Evolutionary conservation across 2,113 vertebrate genomes (phyloP).

Genomic region (Prochilodus magdalenae): DNA sequence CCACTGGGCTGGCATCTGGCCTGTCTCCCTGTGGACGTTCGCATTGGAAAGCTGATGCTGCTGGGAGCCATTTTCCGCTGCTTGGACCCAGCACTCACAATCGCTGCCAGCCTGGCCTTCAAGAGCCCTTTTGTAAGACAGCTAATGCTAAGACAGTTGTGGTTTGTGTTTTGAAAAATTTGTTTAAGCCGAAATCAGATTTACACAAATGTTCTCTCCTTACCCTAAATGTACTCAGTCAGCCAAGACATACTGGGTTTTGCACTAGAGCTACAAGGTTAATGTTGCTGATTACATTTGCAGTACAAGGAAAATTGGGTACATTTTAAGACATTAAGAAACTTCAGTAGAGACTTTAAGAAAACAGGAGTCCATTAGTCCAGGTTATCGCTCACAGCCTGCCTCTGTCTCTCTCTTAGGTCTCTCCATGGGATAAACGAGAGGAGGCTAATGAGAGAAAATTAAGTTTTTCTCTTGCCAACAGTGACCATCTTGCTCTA

Average conservation of each 20-base stretch:
- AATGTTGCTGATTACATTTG: not conserved
- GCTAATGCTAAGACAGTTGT: not conserved
- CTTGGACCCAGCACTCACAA: constrained; percentile 93
- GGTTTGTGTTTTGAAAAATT: not conserved
- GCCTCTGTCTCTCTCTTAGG: constrained; percentile 63
- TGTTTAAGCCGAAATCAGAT: not conserved
- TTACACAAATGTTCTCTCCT: not conserved
- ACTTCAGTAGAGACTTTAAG: too few species aligned
- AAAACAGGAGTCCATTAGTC: not conserved
- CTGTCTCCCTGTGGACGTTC: constrained; percentile 94
- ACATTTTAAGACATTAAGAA: not conserved
- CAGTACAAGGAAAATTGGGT: too few species aligned
- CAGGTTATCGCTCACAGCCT: not conserved
- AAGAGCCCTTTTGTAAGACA: constrained; percentile 95
- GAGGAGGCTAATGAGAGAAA: constrained; percentile 95
- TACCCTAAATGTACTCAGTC: too few species aligned
- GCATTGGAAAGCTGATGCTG: constrained; percentile 96
- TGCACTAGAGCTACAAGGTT: too few species aligned
- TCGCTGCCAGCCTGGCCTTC: constrained; percentile 94
- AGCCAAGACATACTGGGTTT: too few species aligned
- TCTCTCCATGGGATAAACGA: constrained; percentile 95
- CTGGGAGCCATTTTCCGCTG: constrained; percentile 98
- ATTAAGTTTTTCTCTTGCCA: constrained; percentile 87
- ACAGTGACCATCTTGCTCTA: constrained; percentile 93
- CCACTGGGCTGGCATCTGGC: constrained; percentile 96